Base-by-base conservation (phyloP, 1,140 invertebrate genomes). In the Anastrepha obliqua region DNA sequence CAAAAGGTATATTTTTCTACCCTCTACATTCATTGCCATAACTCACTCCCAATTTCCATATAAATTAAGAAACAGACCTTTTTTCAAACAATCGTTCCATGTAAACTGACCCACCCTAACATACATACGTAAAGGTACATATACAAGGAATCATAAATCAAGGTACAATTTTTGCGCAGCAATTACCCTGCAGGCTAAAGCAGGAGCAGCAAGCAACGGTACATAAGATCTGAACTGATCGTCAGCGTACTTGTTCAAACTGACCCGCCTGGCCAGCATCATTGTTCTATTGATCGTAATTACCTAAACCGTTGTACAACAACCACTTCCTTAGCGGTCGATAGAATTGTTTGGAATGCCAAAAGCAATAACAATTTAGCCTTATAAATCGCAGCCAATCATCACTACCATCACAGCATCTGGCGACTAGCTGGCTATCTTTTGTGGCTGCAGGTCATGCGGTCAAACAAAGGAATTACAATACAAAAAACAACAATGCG, bases 311-410 rank as follows among this genome's bases (percentile, higher is more conserved):
- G 67, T 74, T 74, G 15, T 47, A 47, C 42, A 47, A 47, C 11
- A 74, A 67, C n/a, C 64, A 58, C 74, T 81, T 81, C 74, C 74
- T 81, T 47, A n/a, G 55, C 20, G 70, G 5, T 74, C 13, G 74
- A 81, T 81, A 44, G 67, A 74, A 74, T 74, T 81, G 74, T 81
- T 42, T 81, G 47, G 74, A n/a, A 55, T 81, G 74, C 74, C 74
- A 81, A 29, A 55, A 58, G 74, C 74, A 81, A 81, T 81, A 81
- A 81, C 74, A 81, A 81, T 81, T 81, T 81, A 20, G 20, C 42
- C 47, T 55, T 47, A 81, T 81, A 81, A 81, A 81, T 81, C 74
- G 74, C 74, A 55, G 7, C 47, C 74, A 55, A 81, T 81, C 74
- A 81, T 20, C 74, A 81, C 44, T 11, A 74, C 44, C 42, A 74